These are phyloP conservation scores for Macroglossus sobrinus DNA, from an alignment of 2,113 vertebrate genomes.

Conservation along the genomic window DNA sequence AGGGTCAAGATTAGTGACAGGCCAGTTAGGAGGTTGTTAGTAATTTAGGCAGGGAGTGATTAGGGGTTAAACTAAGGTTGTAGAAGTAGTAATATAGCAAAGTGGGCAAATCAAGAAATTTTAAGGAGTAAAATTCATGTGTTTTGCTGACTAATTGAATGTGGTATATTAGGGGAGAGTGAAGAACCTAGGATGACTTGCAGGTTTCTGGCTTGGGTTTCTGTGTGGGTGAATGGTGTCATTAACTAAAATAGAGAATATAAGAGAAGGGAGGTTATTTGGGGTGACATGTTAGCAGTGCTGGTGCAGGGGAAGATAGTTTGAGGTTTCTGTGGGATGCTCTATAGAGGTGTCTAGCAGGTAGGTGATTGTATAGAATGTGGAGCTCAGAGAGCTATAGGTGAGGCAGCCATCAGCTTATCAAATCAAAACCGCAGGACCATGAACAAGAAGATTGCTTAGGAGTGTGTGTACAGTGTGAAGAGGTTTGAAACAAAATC, in stretches of 20 bases:
- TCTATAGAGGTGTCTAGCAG: neutral
- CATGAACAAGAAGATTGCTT: neutral
- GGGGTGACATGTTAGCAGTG: neutral
- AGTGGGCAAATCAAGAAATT: neutral
- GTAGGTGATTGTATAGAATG: neutral
- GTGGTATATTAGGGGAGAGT: neutral
- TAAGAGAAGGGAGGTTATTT: slow-evolving; percentile 11
- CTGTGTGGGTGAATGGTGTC: neutral
- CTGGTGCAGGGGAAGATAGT: neutral
- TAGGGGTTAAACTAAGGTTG: neutral
- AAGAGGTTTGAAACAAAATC: neutral
- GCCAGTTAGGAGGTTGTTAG: neutral
- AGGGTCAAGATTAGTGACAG: neutral
- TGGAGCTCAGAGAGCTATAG: neutral
- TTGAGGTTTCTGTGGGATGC: neutral
- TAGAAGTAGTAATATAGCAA: neutral
- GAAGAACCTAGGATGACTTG: slow-evolving; percentile 45
- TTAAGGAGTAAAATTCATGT: neutral
- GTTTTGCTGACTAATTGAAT: slow-evolving; percentile 25
- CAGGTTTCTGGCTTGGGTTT: neutral
- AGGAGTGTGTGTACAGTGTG: neutral
- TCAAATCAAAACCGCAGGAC: neutral
- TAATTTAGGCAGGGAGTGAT: neutral
- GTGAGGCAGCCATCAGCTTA: neutral
- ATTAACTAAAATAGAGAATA: neutral